Percentiles rank a stretch among this genome's conserved stretches.
Conservation (phyloP, 2,113 vertebrate species). For the Centropus unirufus region DNA sequence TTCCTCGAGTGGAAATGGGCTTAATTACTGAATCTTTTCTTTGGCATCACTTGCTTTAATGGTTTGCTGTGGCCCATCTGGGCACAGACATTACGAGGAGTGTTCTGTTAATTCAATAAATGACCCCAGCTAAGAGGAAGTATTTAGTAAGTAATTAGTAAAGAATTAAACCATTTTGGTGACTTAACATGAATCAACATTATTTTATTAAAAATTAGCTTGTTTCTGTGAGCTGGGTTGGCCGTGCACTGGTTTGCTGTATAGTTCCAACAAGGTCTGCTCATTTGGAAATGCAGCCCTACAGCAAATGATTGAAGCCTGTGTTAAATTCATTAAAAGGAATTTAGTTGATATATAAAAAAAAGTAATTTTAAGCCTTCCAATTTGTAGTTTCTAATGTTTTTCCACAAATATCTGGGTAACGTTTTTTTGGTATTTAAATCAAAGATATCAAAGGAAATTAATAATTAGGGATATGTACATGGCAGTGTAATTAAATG, state of each 20-base stretch:
- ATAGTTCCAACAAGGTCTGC: not conserved
- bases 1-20: not conserved
- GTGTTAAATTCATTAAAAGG: not conserved
- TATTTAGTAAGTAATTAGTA: not conserved
- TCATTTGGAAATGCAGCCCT: not conserved
- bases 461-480: not conserved
- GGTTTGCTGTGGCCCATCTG: too few species aligned
- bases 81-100: not conserved
- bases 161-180: not conserved
- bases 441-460: not conserved
- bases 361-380: not conserved
- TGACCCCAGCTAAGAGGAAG: not conserved
- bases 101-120: not conserved
- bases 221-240: not conserved
- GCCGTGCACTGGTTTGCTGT: not conserved
- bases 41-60: not conserved
- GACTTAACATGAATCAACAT: not conserved
- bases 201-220: not conserved
- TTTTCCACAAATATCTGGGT: not conserved
- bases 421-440: too few species aligned
- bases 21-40: not conserved
- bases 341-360: not conserved
- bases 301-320: not conserved
- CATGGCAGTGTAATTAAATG: slow-evolving; percentile 5
- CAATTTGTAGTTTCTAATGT: not conserved